These are phyloP conservation scores for Ictalurus furcatus DNA, from an alignment of 2,113 vertebrate genomes.

Conservation along the genomic window DNA sequence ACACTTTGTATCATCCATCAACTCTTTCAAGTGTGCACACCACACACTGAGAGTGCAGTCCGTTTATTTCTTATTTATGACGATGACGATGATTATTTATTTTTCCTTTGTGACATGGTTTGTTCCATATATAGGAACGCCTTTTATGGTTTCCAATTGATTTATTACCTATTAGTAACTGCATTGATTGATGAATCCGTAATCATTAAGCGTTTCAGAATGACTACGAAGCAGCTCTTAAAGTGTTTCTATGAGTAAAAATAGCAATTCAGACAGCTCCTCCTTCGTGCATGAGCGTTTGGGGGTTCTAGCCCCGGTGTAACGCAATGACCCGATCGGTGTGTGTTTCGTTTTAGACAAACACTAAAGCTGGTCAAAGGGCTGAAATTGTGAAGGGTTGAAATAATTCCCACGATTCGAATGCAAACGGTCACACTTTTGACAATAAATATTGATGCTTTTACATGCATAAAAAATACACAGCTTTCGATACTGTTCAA, in stretches of 20 bases:
- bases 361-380: too few species aligned
- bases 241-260: background rate
- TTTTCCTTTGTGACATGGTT: background rate
- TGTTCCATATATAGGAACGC: background rate
- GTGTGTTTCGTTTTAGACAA: background rate
- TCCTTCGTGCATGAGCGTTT: background rate
- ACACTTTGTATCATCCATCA: background rate
- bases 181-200: background rate
- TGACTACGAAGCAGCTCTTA: background rate
- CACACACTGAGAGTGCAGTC: background rate
- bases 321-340: background rate
- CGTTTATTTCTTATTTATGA: too few species aligned
- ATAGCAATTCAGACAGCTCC: background rate
- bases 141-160: too few species aligned
- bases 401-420: background rate
- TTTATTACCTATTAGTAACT: background rate
- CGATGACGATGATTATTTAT: background rate
- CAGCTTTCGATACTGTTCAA: conserved; percentile 60
- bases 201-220: background rate
- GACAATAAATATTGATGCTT: background rate
- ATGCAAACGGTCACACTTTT: background rate
- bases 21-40: background rate
- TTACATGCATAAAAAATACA: conserved; percentile 63
- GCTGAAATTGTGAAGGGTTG: too few species aligned
- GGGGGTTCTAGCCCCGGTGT: too few species aligned